phyloP scores from a whole-genome alignment of 2,797 vertebrate species.

The Fistularia commersonii region DNA sequence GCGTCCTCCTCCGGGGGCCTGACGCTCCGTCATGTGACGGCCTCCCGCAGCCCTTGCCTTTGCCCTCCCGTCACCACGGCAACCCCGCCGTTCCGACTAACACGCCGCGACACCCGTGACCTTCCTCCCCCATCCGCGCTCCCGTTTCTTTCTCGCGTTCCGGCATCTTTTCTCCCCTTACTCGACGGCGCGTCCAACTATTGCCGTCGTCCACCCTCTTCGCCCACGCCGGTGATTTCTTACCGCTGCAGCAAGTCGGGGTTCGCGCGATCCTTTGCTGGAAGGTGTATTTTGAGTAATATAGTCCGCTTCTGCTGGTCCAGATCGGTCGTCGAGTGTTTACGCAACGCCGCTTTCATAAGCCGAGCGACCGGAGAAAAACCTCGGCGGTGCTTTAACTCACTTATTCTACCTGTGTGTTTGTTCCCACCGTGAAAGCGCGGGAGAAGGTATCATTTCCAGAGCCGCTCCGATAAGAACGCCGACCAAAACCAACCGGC shows the following conservation, averaged over 20 bases:
- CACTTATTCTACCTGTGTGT: too few relatives aligned
- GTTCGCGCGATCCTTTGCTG: too few relatives aligned
- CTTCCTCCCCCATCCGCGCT: constrained; percentile 34
- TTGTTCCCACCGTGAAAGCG: too few relatives aligned
- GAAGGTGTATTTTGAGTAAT: too few relatives aligned
- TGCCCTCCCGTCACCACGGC: constrained; percentile 52
- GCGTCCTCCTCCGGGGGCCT: constrained; percentile 46
- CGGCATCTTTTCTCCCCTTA: constrained; percentile 14
- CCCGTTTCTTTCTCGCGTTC: constrained; percentile 29
- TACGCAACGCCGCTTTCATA: constrained; percentile 61
- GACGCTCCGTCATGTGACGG: constrained; percentile 46
- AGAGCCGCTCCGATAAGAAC: too few relatives aligned
- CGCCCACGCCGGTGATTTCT: too few relatives aligned
- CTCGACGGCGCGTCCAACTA: not conserved
- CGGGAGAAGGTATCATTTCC: too few relatives aligned
- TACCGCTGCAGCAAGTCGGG: too few relatives aligned
- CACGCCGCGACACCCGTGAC: constrained; percentile 52
- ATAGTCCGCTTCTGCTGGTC: constrained; percentile 6
- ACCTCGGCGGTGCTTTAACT: too few relatives aligned
- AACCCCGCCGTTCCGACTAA: constrained; percentile 54
- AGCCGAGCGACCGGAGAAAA: constrained; percentile 29
- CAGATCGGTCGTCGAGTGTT: constrained; percentile 31
- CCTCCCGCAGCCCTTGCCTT: constrained; percentile 40
- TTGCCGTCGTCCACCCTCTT: not conserved
- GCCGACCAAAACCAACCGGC: too few relatives aligned